phyloP scores from a whole-genome alignment of 1,140 invertebrate species.

The Ephestia elutella region DNA sequence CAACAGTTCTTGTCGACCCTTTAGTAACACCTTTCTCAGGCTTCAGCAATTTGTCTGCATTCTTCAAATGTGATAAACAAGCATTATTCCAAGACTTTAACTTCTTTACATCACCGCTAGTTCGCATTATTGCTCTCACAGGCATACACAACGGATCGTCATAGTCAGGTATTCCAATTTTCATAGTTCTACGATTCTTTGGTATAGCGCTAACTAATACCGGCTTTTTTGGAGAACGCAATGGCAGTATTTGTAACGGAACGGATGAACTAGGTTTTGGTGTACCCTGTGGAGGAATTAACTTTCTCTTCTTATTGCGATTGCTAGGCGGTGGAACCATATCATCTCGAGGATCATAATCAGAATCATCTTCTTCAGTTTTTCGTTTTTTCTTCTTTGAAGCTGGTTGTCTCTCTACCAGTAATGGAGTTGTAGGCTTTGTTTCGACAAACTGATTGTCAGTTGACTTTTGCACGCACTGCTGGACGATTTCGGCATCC shows the following conservation, averaged over 20 bases:
- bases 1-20: conserved; percentile 42
- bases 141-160: conserved; percentile 60
- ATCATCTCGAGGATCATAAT: conserved; percentile 53
- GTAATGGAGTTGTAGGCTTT: conserved; percentile 13
- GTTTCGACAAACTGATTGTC: conserved; percentile 9
- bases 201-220: not conserved
- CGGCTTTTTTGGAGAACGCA: conserved; percentile 6
- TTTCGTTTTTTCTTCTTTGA: conserved; percentile 28
- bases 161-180: conserved; percentile 52
- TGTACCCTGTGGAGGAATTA: not conserved
- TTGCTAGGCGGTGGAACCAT: conserved; percentile 8
- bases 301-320: conserved; percentile 11
- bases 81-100: conserved; percentile 56
- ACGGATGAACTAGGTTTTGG: not conserved
- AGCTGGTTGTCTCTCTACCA: conserved; percentile 33
- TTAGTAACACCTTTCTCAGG: conserved; percentile 35
- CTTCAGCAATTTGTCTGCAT: conserved; percentile 34
- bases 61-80: conserved; percentile 51
- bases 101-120: conserved; percentile 31
- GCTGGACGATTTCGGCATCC: conserved; percentile 64
- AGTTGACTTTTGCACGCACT: conserved; percentile 40
- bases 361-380: conserved; percentile 46
- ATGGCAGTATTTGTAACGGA: conserved; percentile 6
- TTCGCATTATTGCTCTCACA: conserved; percentile 40
- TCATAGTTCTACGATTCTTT: conserved; percentile 20